phyloP scores from a whole-genome alignment of 2,888 invertebrate genomes.

The Drosophila recens region DNA sequence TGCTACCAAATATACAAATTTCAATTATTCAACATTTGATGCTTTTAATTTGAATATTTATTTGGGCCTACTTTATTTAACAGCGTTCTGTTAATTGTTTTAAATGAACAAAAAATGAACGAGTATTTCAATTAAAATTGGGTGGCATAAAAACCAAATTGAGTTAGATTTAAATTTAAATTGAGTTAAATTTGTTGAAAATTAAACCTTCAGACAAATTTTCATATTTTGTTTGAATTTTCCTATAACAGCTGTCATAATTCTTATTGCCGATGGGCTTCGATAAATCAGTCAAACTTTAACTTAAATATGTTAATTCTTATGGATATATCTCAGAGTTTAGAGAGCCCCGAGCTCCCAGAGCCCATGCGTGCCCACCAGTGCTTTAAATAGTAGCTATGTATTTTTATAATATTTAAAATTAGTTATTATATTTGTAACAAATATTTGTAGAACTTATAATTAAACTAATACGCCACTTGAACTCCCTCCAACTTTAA shows the following conservation, averaged over 20 bases:
- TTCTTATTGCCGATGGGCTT: too few species aligned
- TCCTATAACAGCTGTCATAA: too few species aligned
- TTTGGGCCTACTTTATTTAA: neutral
- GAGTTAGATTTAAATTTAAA: neutral
- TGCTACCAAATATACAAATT: constrained; percentile 10
- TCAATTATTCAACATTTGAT: constrained; percentile 15
- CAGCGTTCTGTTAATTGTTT: neutral
- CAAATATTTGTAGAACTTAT: neutral
- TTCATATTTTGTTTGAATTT: too few species aligned
- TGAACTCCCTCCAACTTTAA: neutral
- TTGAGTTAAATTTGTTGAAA: neutral
- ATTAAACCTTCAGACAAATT: neutral
- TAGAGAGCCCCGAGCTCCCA: too few species aligned
- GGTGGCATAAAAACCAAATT: neutral
- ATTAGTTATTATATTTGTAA: too few species aligned
- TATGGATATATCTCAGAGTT: too few species aligned
- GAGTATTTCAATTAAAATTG: neutral
- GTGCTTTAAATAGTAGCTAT: too few species aligned
- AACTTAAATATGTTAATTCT: neutral
- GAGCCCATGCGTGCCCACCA: too few species aligned
- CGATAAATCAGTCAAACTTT: too few species aligned
- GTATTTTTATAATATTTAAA: too few species aligned
- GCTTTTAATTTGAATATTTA: neutral
- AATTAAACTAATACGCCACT: neutral
- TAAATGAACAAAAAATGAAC: neutral